Evolutionary conservation across 1,140 invertebrate genomes (phyloP).

Genomic region (Asbolus verrucosus): DNA sequence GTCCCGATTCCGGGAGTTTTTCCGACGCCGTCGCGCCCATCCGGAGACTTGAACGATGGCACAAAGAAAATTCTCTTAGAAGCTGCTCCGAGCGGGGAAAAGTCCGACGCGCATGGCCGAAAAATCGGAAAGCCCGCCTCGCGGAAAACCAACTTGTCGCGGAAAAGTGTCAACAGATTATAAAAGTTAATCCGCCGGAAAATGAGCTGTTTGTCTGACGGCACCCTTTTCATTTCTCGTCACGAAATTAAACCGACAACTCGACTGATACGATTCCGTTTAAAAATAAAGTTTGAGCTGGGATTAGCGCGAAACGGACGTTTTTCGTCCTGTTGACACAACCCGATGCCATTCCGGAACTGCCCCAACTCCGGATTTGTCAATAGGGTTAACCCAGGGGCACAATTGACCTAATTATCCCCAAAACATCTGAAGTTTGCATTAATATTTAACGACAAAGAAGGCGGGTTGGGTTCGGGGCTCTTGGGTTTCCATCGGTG

Average conservation of each 20-base stretch:
- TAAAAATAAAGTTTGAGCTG: conserved; percentile 27
- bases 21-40: neutral
- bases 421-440: neutral
- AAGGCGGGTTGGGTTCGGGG: no score
- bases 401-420: conserved; percentile 10
- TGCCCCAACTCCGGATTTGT: conserved; percentile 20
- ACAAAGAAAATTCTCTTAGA: conserved; percentile 28
- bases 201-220: conserved; percentile 45
- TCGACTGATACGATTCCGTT: conserved; percentile 17
- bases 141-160: conserved; percentile 35
- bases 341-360: neutral
- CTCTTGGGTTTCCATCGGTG: no score
- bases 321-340: conserved; percentile 28
- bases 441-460: neutral
- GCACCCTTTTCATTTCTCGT: conserved; percentile 43
- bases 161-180: conserved; percentile 46
- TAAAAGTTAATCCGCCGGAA: conserved; percentile 46
- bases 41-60: conserved; percentile 41
- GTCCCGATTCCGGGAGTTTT: conserved; percentile 35
- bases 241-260: conserved; percentile 36
- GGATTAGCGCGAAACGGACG: conserved; percentile 26
- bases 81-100: conserved; percentile 6
- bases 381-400: conserved; percentile 9
- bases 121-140: conserved; percentile 24
- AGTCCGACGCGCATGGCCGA: conserved; percentile 11